phyloP scores from a whole-genome alignment of 2,113 vertebrate species.

The Aphyosemion australe region DNA sequence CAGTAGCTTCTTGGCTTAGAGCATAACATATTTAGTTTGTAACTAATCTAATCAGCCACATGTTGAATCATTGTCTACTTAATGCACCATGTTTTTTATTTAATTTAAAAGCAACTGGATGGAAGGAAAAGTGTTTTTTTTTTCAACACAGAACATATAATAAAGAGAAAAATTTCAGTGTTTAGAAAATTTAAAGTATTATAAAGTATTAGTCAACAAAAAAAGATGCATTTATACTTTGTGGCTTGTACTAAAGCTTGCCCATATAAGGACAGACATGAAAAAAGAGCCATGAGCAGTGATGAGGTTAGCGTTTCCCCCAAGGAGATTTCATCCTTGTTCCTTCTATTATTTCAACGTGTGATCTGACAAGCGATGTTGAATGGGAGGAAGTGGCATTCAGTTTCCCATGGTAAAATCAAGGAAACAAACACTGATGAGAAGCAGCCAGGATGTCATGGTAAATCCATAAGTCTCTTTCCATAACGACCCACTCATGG shows the following conservation, averaged over 20 bases:
- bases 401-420: conserved; percentile 56
- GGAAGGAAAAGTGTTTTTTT: too few species aligned
- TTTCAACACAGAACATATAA: too few species aligned
- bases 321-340: conserved; percentile 49
- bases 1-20: too few species aligned
- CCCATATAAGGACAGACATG: conserved; percentile 29
- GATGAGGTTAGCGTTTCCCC: conserved; percentile 46
- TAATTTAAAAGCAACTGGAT: too few species aligned
- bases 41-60: too few species aligned
- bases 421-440: conserved; percentile 58
- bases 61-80: too few species aligned
- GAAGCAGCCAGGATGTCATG: conserved; percentile 39
- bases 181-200: conserved; percentile 19
- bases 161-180: neutral
- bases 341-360: conserved; percentile 62
- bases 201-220: neutral
- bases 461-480: conserved; percentile 34
- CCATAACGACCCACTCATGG: conserved; percentile 39
- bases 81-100: too few species aligned
- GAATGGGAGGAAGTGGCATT: conserved; percentile 77
- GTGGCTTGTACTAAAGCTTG: neutral
- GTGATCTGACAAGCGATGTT: conserved; percentile 47
- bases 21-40: too few species aligned
- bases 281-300: conserved; percentile 21
- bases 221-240: neutral